Conservation (phyloP, 2,113 vertebrate genomes). For the Rattus rattus region DNA sequence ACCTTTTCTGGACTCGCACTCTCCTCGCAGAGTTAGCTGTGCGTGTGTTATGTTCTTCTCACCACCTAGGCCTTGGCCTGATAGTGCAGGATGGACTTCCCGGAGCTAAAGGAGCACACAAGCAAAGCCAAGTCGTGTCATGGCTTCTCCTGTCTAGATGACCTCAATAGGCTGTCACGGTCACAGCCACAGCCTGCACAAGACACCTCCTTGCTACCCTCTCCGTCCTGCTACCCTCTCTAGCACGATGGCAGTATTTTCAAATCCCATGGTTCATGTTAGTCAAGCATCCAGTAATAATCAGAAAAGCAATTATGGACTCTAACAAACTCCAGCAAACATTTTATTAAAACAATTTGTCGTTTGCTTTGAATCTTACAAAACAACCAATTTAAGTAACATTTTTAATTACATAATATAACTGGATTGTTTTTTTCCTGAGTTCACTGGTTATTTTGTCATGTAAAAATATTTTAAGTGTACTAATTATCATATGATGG, state of each 20-base stretch:
- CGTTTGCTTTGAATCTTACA: slow-evolving; percentile 56
- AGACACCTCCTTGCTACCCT: too few species aligned
- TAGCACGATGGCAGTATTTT: not conserved
- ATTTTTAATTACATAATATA: slow-evolving; percentile 14
- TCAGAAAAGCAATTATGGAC: slow-evolving; percentile 50
- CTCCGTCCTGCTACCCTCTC: slow-evolving; percentile 38
- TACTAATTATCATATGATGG: slow-evolving; percentile 53
- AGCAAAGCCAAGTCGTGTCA: not conserved
- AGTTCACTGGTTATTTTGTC: slow-evolving; percentile 47
- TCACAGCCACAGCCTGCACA: not conserved
- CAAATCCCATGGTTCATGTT: not conserved
- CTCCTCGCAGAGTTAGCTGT: not conserved
- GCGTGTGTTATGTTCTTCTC: not conserved
- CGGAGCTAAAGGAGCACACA: slow-evolving; percentile 25
- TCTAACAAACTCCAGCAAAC: slow-evolving; percentile 22
- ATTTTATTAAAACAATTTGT: slow-evolving; percentile 63
- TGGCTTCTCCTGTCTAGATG: not conserved
- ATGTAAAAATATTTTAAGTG: slow-evolving; percentile 34
- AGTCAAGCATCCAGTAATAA: not conserved
- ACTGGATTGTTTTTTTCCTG: slow-evolving; percentile 49
- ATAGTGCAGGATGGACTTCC: not conserved
- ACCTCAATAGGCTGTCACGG: not conserved
- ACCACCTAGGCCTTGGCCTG: not conserved
- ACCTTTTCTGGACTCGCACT: not conserved
- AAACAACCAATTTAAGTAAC: slow-evolving; percentile 45